Evolutionary conservation across 2,888 invertebrate genomes (phyloP).

Genomic region (Anorthoa munda): DNA sequence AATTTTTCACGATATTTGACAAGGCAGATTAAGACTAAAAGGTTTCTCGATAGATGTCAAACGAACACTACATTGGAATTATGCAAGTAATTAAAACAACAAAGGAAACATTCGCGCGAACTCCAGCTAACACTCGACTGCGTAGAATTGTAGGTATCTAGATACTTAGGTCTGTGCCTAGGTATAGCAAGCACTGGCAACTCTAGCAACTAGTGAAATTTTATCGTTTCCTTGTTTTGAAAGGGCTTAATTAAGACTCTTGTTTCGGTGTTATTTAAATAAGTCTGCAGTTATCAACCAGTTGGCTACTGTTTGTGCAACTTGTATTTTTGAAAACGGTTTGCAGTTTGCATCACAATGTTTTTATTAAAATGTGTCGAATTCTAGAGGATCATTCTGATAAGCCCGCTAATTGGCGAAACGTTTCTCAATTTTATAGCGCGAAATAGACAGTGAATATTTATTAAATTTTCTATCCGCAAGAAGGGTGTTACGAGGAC

Average conservation of each 20-base stretch:
- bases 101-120: conserved; percentile 51
- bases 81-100: conserved; percentile 40
- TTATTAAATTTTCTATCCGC: neutral
- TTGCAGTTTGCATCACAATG: neutral
- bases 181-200: conserved; percentile 28
- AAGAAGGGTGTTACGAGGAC: neutral
- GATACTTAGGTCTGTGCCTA: neutral
- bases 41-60: conserved; percentile 24
- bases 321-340: conserved; percentile 16
- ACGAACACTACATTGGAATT: conserved; percentile 28
- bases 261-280: conserved; percentile 49
- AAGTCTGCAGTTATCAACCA: conserved; percentile 35
- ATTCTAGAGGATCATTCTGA: neutral
- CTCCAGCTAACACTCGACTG: conserved; percentile 20
- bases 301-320: conserved; percentile 8
- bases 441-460: neutral
- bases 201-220: conserved; percentile 44
- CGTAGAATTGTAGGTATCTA: conserved; percentile 34
- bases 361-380: neutral
- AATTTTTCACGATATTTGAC: neutral
- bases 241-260: conserved; percentile 62
- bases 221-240: conserved; percentile 65
- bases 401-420: neutral
- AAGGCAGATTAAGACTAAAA: conserved; percentile 16
- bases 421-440: neutral